Percentiles rank a stretch among this genome's conserved stretches.
Evolutionary conservation across 1,140 invertebrate species (phyloP).

Genomic region (Drosophila sp.): DNA sequence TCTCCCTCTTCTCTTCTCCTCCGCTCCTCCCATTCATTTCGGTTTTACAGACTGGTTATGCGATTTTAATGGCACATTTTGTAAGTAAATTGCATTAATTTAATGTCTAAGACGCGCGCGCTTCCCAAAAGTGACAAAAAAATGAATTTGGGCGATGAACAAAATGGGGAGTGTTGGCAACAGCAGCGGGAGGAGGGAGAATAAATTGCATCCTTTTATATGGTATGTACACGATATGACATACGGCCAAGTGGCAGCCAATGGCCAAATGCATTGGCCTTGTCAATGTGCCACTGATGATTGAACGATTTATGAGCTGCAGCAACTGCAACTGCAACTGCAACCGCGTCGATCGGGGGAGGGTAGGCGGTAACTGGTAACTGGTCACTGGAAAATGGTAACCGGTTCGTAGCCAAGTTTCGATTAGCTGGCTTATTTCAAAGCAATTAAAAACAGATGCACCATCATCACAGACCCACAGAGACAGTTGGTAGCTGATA

Average conservation of each 20-base stretch:
- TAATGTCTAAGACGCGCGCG: slow-evolving; percentile 48
- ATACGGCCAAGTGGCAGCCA: slow-evolving; percentile 44
- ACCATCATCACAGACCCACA: slow-evolving; percentile 27
- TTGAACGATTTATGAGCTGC: slow-evolving; percentile 73
- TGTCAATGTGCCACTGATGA: slow-evolving; percentile 76
- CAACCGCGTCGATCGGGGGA: too few relatives aligned
- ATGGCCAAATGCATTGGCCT: slow-evolving; percentile 56
- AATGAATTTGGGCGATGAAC: background rate
- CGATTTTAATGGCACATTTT: slow-evolving; percentile 78
- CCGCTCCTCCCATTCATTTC: too few relatives aligned
- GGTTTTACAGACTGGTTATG: slow-evolving; percentile 40
- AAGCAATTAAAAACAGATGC: slow-evolving; percentile 72
- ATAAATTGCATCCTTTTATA: slow-evolving; percentile 39
- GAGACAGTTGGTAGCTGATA: slow-evolving; percentile 20
- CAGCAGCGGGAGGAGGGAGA: background rate
- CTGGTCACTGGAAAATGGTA: background rate
- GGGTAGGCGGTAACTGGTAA: too few relatives aligned
- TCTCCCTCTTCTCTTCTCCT: background rate
- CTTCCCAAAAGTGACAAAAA: slow-evolving; percentile 1
- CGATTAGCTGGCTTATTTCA: slow-evolving; percentile 60
- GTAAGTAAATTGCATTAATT: slow-evolving; percentile 80
- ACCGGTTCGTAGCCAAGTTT: slow-evolving; percentile 56
- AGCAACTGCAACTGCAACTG: slow-evolving; percentile 21
- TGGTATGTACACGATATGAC: too few relatives aligned
- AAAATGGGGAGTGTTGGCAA: background rate